phyloP scores from a whole-genome alignment of 1,140 invertebrate species.

The Portunus trituberculatus region DNA sequence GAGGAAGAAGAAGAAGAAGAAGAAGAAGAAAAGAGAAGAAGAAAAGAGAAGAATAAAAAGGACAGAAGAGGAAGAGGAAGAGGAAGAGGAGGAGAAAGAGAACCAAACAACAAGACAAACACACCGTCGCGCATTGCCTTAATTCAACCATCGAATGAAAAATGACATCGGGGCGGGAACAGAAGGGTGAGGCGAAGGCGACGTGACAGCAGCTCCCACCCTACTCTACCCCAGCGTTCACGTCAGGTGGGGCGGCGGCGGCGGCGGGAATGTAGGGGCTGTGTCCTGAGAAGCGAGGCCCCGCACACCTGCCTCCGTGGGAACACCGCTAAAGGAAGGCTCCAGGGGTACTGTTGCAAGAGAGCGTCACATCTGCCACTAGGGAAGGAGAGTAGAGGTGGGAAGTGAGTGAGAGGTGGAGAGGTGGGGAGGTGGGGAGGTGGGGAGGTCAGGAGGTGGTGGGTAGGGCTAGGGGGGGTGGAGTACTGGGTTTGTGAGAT shows the following conservation, averaged over 20 bases:
- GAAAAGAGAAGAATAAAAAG: background rate
- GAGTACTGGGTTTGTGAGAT: background rate
- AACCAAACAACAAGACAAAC: background rate
- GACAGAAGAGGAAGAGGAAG: background rate
- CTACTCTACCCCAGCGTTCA: background rate
- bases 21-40: too few species aligned
- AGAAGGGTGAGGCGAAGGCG: too few species aligned
- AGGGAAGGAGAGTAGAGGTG: background rate
- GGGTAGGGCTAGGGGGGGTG: background rate
- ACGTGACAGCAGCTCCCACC: too few species aligned
- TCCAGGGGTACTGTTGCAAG: conserved; percentile 58
- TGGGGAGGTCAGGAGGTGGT: too few species aligned
- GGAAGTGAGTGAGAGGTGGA: background rate
- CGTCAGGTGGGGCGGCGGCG: conserved; percentile 1
- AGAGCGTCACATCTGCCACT: conserved; percentile 40
- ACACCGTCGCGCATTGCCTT: background rate
- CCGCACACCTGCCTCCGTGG: conserved; percentile 62
- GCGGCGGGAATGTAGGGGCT: background rate
- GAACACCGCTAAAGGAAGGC: conserved; percentile 37
- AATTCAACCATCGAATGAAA: background rate
- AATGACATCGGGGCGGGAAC: background rate
- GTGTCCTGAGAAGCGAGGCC: conserved; percentile 12
- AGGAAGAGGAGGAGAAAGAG: too few species aligned
- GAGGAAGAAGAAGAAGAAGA: too few species aligned
- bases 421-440: background rate